Conservation (phyloP, 2,797 vertebrate species). For the Acipenser transmontanus region DNA sequence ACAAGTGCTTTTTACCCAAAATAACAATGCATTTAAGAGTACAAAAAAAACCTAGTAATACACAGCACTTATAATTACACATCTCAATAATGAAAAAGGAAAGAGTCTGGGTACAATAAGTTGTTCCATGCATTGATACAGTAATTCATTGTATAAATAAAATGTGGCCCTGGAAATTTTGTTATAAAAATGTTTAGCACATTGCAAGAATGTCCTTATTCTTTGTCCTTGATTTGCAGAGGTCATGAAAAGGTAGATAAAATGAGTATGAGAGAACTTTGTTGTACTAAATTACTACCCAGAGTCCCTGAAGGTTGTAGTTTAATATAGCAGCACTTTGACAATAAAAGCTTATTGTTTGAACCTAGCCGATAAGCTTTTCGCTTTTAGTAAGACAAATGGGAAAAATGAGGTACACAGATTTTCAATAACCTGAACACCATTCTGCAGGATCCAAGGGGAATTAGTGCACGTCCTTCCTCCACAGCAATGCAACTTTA, state of each 20-base stretch:
- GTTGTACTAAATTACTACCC: conserved; percentile 56
- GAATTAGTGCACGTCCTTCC: conserved; percentile 42
- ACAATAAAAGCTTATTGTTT: conserved; percentile 73
- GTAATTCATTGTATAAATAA: background rate
- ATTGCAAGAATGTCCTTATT: background rate
- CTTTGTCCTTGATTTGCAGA: conserved; percentile 18
- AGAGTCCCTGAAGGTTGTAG: conserved; percentile 56
- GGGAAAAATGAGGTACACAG: conserved; percentile 56
- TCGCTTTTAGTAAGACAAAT: conserved; percentile 70
- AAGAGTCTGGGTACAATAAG: background rate
- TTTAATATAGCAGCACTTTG: conserved; percentile 59
- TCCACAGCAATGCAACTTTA: conserved; percentile 45
- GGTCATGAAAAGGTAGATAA: conserved; percentile 28
- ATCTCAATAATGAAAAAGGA: no score
- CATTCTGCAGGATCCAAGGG: conserved; percentile 45
- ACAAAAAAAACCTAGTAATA: no score
- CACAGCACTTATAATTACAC: no score
- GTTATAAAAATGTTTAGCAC: background rate
- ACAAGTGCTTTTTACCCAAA: no score
- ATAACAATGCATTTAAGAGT: no score
- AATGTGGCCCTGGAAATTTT: background rate
- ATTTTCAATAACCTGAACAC: conserved; percentile 60
- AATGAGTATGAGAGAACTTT: conserved; percentile 66
- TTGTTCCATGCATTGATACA: background rate
- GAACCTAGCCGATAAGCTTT: conserved; percentile 55